phyloP scores from a whole-genome alignment of 2,888 invertebrate species.

The Baccha elongata region DNA sequence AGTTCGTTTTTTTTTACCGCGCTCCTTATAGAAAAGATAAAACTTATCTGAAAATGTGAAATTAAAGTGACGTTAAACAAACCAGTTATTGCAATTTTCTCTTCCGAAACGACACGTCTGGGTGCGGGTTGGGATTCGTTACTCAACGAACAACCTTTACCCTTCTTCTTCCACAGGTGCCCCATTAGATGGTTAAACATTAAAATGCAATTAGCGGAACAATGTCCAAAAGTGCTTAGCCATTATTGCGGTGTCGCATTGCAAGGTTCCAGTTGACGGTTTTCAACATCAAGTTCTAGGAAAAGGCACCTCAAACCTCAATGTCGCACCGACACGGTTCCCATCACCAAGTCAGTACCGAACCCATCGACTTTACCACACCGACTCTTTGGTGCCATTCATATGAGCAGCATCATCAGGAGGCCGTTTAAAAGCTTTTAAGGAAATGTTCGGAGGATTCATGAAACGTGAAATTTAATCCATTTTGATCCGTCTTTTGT shows the following conservation, averaged over 20 bases:
- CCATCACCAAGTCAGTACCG: background rate
- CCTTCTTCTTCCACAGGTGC: slow-evolving; percentile 54
- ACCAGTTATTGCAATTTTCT: slow-evolving; percentile 37
- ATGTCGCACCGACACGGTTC: background rate
- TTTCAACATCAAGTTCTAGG: slow-evolving; percentile 27
- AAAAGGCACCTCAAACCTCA: slow-evolving; percentile 3
- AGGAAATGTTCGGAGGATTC: slow-evolving; percentile 64
- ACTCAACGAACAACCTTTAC: background rate
- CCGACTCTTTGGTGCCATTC: slow-evolving; percentile 45
- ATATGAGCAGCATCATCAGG: slow-evolving; percentile 60
- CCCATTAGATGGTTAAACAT: slow-evolving; percentile 65
- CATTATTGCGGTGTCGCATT: slow-evolving; percentile 69
- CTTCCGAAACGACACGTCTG: background rate
- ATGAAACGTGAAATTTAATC: slow-evolving; percentile 72
- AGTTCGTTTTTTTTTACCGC: slow-evolving; percentile 36
- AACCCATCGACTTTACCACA: background rate
- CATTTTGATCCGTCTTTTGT: slow-evolving; percentile 68
- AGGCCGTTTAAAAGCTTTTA: slow-evolving; percentile 73
- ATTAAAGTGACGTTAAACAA: slow-evolving; percentile 62
- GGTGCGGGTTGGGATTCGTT: background rate
- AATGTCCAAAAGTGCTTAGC: slow-evolving; percentile 71
- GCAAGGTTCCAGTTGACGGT: slow-evolving; percentile 51
- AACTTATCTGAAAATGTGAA: slow-evolving; percentile 47
- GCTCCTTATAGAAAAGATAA: slow-evolving; percentile 3
- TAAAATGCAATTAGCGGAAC: slow-evolving; percentile 73